Conservation (phyloP, 92 coral and sea anemone genomes). For the Hydrozoanthus gracilis region DNA sequence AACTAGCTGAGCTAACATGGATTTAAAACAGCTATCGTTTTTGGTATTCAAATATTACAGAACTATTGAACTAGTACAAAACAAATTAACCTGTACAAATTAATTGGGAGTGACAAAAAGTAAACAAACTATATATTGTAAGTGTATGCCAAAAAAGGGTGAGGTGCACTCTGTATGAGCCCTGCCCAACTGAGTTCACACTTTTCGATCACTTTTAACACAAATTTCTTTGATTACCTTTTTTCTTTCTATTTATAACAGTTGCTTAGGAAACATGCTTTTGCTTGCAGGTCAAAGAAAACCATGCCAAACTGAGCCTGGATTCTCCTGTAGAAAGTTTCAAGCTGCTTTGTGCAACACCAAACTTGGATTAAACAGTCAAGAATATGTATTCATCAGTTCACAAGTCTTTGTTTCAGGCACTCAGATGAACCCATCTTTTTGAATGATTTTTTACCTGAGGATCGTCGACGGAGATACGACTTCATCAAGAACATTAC, state of each 20-base stretch:
- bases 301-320: constrained; percentile 50
- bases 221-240: too few species aligned
- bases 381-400: constrained; percentile 49
- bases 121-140: too few species aligned
- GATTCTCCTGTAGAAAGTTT: constrained; percentile 34
- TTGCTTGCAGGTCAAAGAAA: constrained; percentile 49
- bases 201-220: too few species aligned
- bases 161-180: too few species aligned
- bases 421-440: constrained; percentile 45
- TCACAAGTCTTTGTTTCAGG: constrained; percentile 41
- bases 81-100: too few species aligned
- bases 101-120: too few species aligned
- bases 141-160: too few species aligned
- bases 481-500: constrained; percentile 44
- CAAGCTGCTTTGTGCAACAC: constrained; percentile 47
- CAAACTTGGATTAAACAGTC: constrained; percentile 33
- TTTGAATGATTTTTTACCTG: constrained; percentile 43
- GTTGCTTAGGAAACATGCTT: constrained; percentile 27
- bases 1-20: too few species aligned
- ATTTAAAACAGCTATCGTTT: too few species aligned
- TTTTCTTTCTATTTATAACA: background rate
- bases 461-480: constrained; percentile 43
- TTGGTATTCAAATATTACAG: too few species aligned
- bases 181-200: too few species aligned
- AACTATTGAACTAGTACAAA: too few species aligned